Conservation (phyloP, 2,113 vertebrate species). For the Oncorhynchus tshawytscha region DNA sequence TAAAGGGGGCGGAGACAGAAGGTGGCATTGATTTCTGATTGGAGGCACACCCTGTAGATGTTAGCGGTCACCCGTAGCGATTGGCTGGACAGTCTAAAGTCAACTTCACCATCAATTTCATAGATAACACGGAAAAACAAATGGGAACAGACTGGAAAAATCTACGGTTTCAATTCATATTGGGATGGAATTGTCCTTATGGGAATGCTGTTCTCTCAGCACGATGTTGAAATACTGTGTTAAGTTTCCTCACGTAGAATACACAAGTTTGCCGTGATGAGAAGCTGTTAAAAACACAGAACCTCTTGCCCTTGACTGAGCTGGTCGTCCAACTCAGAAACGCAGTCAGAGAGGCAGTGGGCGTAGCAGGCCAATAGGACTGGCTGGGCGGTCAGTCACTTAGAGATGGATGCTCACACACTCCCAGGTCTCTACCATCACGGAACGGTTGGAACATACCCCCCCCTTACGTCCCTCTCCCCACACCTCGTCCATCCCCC, state of each 20-base stretch:
- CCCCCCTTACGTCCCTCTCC: neutral
- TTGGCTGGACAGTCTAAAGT: neutral
- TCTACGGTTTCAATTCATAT: too few relatives aligned
- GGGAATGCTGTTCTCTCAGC: too few relatives aligned
- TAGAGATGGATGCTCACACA: constrained; percentile 24
- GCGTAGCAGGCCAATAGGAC: constrained; percentile 32
- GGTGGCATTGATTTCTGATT: constrained; percentile 56
- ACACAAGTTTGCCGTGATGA: too few relatives aligned
- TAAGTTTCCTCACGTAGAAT: too few relatives aligned
- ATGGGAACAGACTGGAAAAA: too few relatives aligned
- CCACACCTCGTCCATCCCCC: too few relatives aligned
- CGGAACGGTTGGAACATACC: neutral
- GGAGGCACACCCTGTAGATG: constrained; percentile 8
- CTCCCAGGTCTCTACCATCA: neutral
- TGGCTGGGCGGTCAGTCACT: constrained; percentile 54
- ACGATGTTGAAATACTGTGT: too few relatives aligned
- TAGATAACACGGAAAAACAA: too few relatives aligned
- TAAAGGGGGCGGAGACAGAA: constrained; percentile 30
- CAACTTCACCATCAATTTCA: neutral
- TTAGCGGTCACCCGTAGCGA: neutral
- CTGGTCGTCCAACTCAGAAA: constrained; percentile 17
- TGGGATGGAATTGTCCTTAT: too few relatives aligned
- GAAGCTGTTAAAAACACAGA: too few relatives aligned
- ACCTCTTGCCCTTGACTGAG: neutral
- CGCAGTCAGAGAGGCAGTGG: constrained; percentile 19